These are phyloP conservation scores for Sebastiscus tertius DNA, from an alignment of 2,797 vertebrate species.

Conservation along the genomic window DNA sequence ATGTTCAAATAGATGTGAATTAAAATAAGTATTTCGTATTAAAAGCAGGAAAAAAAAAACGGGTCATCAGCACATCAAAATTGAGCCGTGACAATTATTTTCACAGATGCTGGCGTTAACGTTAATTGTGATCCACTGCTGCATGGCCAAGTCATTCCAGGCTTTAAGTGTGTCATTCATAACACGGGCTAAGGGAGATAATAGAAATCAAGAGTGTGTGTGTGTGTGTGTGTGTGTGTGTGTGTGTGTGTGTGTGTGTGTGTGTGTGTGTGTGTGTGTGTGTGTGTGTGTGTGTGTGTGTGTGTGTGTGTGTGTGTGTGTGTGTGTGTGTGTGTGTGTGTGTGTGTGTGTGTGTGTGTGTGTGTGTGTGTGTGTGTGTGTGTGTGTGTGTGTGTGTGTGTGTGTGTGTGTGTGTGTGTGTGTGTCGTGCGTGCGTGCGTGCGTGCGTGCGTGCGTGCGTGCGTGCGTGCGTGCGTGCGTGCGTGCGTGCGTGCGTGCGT, in stretches of 20 bases:
- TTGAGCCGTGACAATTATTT: constrained; percentile 54
- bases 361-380: too few relatives aligned
- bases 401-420: too few relatives aligned
- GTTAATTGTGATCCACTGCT: constrained; percentile 60
- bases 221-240: constrained; percentile 5
- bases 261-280: constrained; percentile 11
- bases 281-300: too few relatives aligned
- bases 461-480: constrained; percentile 13
- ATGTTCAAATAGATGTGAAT: constrained; percentile 9
- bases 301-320: too few relatives aligned
- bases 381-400: too few relatives aligned
- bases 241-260: constrained; percentile 27
- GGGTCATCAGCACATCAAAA: constrained; percentile 39
- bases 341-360: too few relatives aligned
- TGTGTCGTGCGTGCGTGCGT: too few relatives aligned
- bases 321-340: too few relatives aligned
- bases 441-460: constrained; percentile 21
- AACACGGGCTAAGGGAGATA: constrained; percentile 51
- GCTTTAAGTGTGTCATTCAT: constrained; percentile 62
- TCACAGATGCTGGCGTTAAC: constrained; percentile 41
- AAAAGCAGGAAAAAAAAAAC: constrained; percentile 32
- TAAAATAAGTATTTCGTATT: constrained; percentile 22
- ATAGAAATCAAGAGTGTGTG: constrained; percentile 34
- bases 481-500: neutral
- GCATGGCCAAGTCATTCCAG: constrained; percentile 51